Conservation (phyloP, 2,113 vertebrate genomes). For the Harpagus bidentatus region DNA sequence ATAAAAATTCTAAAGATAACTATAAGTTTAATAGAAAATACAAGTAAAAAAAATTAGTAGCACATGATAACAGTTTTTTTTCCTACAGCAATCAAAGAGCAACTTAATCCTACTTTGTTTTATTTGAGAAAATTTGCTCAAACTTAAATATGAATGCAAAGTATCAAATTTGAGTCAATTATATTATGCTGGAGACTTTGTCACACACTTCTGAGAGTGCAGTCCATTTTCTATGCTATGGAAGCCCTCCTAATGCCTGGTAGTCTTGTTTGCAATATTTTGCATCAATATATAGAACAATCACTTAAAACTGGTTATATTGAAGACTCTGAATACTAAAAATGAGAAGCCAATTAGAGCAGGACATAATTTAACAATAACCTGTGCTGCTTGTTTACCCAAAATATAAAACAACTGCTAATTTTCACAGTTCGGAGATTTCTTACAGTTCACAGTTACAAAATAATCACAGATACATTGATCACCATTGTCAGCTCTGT, state of each 20-base stretch:
- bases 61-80: background rate
- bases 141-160: background rate
- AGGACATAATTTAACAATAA: background rate
- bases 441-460: background rate
- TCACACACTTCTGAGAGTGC: background rate
- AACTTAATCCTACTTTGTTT: background rate
- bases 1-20: background rate
- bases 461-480: background rate
- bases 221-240: background rate
- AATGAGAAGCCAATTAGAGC: background rate
- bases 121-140: background rate
- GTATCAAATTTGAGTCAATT: background rate
- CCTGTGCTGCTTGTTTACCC: background rate
- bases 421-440: background rate
- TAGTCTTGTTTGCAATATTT: background rate
- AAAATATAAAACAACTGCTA: background rate
- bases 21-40: background rate
- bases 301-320: background rate
- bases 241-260: background rate
- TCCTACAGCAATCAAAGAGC: background rate
- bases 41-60: background rate
- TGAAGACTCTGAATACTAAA: background rate
- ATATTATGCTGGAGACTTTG: background rate
- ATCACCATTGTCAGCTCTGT: background rate
- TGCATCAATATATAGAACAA: background rate